Conservation (phyloP, 2,113 vertebrate species). For the Cygnus atratus region DNA sequence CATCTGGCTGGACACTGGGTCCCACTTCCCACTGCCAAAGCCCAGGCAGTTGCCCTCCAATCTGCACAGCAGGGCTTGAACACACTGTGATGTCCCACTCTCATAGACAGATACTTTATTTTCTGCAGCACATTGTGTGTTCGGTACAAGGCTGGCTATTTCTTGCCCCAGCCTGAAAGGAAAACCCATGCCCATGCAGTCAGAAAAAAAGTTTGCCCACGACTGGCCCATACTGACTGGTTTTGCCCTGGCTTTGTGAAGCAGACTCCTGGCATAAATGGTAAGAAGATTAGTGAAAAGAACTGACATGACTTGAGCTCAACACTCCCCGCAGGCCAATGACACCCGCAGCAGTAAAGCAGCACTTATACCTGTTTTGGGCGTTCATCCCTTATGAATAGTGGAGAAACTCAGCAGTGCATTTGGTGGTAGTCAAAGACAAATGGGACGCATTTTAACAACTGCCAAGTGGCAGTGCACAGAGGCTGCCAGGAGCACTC, state of each 20-base stretch:
- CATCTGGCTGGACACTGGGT: background rate
- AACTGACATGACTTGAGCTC: background rate
- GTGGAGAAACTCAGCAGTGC: background rate
- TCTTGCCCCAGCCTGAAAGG: background rate
- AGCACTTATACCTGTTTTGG: fast-evolving
- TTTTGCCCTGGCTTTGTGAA: background rate
- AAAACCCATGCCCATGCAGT: background rate
- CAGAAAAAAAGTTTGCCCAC: background rate
- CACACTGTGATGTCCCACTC: background rate
- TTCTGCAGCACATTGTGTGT: background rate
- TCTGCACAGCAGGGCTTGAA: background rate
- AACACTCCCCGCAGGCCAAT: background rate
- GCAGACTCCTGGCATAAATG: background rate
- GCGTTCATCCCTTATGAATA: background rate
- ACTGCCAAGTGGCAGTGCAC: background rate
- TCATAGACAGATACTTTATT: background rate
- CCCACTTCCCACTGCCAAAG: background rate
- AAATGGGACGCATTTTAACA: background rate
- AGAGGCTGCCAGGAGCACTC: background rate
- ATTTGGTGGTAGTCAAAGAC: background rate
- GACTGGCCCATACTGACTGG: too few species aligned
- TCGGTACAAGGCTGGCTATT: background rate
- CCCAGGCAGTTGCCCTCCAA: background rate
- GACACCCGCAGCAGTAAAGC: background rate
- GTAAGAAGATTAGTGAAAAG: background rate